Percentiles rank a stretch among this genome's conserved stretches.
Conservation (phyloP, 30 jellyfish, hydroid and myxozoan genomes). For the Chrysaora quinquecirrha region DNA sequence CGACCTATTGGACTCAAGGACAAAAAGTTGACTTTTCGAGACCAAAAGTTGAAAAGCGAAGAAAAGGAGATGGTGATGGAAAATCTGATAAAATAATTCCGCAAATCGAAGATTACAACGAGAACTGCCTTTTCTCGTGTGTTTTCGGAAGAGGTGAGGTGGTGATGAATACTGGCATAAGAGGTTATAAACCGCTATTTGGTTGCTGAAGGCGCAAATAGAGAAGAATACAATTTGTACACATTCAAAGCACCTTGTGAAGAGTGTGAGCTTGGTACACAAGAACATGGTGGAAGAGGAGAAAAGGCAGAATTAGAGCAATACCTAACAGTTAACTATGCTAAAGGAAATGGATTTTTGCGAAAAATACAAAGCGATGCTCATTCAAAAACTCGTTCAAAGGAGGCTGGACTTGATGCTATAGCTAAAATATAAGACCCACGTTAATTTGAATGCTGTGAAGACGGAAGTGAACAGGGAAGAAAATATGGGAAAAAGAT, state of each 20-base stretch:
- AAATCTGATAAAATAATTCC: not conserved
- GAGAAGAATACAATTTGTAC: not conserved
- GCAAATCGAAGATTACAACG: not conserved
- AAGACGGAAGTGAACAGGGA: not conserved
- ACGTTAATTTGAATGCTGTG: not conserved
- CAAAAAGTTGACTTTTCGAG: not conserved
- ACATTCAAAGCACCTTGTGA: not conserved
- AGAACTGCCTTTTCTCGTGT: not conserved
- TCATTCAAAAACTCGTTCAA: not conserved
- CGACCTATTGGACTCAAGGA: too few relatives aligned
- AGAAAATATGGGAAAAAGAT: not conserved
- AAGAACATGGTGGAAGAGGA: not conserved
- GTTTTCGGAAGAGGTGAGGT: not conserved
- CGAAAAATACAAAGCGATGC: not conserved
- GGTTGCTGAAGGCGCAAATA: not conserved
- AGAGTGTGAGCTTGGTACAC: not conserved
- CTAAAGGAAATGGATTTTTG: not conserved
- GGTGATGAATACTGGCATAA: not conserved
- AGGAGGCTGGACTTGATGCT: not conserved
- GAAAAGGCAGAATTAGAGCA: not conserved
- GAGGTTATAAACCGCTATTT: not conserved
- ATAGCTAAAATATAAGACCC: not conserved
- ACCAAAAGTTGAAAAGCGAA: too few relatives aligned
- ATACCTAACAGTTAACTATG: not conserved
- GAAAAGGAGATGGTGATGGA: too few relatives aligned